Base-by-base conservation (phyloP, 2,113 vertebrate genomes). In the Poeciliopsis turrubarensis region DNA sequence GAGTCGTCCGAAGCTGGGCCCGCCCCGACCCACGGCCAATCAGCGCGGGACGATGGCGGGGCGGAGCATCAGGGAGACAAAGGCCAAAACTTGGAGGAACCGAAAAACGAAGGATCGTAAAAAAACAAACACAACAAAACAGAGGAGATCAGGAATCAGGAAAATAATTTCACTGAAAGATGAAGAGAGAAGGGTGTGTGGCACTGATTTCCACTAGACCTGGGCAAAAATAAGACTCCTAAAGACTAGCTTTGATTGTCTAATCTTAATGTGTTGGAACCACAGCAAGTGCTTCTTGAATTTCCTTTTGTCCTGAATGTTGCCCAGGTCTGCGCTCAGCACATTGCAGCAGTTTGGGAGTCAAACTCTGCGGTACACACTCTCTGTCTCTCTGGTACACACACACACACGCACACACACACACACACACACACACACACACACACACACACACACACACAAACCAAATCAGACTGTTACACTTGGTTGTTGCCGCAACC, bases 381-480 rank as follows among this genome's bases (percentile, higher is more conserved):
- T 69, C 79, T 81, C 70, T 82, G 63, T 83, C 80, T 85, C 81
- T 85, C 84, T 83, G 65, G 69, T 79, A 80, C 75, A 81, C 81
- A 63, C 75, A 77, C 77, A 63, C 75, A 77, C 75, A 77, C 61
- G 74, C 79, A 76, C 70, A 81, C 68, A 84, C 79, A 83, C 79
- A 57, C 78, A 70, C 75, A 77, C 75, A 77, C 61, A 76, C 79
- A 76, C 70, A 81, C 68, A 80, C 75, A 81, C 81, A 63, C 75
- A 77, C 77, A 63, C 75, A 77, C 75, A 77, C 61, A 76, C 79
- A 76, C 70, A 81, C 68, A 84, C 79, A 83, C 79, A 57, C 78
- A 70, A 76, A 92, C 83, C 82, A 89, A 93, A 90, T 87, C 86
- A 90, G 92, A 93, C 91, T 93, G 91, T 94, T 94, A 94, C 93